These are phyloP conservation scores for Trematomus bernacchii DNA, from an alignment of 2,797 vertebrate genomes.

Conservation along the genomic window DNA sequence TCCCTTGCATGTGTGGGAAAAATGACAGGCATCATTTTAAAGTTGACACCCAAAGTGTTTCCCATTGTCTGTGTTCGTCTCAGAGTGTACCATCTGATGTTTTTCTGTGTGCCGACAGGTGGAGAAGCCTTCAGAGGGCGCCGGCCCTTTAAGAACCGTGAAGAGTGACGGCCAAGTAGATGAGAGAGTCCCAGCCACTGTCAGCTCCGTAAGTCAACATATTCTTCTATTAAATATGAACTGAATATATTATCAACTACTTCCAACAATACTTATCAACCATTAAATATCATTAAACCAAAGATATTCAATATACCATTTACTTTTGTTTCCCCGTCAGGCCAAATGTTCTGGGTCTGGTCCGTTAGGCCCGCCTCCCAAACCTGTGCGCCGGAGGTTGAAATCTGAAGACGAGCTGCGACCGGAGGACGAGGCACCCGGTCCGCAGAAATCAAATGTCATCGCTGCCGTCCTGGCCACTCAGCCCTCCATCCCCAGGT, in stretches of 20 bases:
- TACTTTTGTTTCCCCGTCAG: conserved; percentile 65
- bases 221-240: background rate
- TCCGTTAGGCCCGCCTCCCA: conserved; percentile 96
- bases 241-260: background rate
- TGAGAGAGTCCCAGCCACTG: conserved; percentile 87
- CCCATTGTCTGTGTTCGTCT: background rate
- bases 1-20: background rate
- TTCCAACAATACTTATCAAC: too few species aligned
- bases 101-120: conserved; percentile 73
- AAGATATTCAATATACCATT: background rate
- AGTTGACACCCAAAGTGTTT: background rate
- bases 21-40: too few species aligned
- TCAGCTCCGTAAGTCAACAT: conserved; percentile 88
- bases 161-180: conserved; percentile 93
- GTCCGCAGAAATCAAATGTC: conserved; percentile 91
- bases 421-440: conserved; percentile 93
- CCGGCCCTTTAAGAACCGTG: conserved; percentile 89
- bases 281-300: too few species aligned
- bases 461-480: conserved; percentile 91
- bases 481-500: conserved; percentile 98
- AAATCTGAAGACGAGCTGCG: conserved; percentile 98
- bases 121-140: conserved; percentile 91
- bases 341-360: conserved; percentile 89
- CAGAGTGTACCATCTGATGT: background rate
- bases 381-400: conserved; percentile 95